Evolutionary conservation across 2,113 vertebrate species (phyloP).

Genomic region (Brachionichthys hirsutus): DNA sequence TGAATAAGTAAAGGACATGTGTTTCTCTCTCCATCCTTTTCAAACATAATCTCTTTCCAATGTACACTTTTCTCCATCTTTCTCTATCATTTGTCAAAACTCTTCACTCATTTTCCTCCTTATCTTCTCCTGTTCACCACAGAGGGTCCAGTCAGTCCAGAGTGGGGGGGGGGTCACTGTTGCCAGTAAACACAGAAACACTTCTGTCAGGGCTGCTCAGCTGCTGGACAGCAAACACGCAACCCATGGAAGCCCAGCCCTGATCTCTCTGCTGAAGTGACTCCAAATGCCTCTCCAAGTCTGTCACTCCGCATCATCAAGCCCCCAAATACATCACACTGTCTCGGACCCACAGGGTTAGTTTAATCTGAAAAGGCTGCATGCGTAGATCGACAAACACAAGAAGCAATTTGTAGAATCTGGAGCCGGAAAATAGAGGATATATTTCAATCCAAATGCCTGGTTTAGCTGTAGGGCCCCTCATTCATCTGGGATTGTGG

Average conservation of each 20-base stretch:
- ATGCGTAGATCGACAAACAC: constrained; percentile 30
- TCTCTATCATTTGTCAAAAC: constrained; percentile 2
- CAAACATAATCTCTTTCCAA: constrained; percentile 9
- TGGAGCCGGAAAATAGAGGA: constrained; percentile 27
- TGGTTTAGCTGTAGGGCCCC: constrained; percentile 39
- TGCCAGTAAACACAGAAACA: constrained; percentile 52
- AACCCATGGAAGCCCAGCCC: constrained; percentile 33
- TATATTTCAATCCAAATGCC: constrained; percentile 14
- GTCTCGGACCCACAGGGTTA: constrained; percentile 27
- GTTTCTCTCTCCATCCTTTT: not conserved
- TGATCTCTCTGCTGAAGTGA: constrained; percentile 55
- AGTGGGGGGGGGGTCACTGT: constrained; percentile 17
- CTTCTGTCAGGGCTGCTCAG: constrained; percentile 42
- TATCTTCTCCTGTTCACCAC: constrained; percentile 6
- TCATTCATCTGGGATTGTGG: constrained; percentile 26
- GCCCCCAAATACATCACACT: constrained; percentile 41
- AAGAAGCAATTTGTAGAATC: constrained; percentile 54
- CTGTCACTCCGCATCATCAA: constrained; percentile 56
- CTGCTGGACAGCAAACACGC: constrained; percentile 58
- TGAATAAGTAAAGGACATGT: not conserved
- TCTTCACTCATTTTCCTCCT: constrained; percentile 7
- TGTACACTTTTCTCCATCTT: not conserved
- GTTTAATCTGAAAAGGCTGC: constrained; percentile 62
- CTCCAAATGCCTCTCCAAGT: constrained; percentile 52
- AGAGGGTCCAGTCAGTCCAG: constrained; percentile 26